Evolutionary conservation across 2,113 vertebrate species (phyloP).

Genomic region (Callipepla californica): DNA sequence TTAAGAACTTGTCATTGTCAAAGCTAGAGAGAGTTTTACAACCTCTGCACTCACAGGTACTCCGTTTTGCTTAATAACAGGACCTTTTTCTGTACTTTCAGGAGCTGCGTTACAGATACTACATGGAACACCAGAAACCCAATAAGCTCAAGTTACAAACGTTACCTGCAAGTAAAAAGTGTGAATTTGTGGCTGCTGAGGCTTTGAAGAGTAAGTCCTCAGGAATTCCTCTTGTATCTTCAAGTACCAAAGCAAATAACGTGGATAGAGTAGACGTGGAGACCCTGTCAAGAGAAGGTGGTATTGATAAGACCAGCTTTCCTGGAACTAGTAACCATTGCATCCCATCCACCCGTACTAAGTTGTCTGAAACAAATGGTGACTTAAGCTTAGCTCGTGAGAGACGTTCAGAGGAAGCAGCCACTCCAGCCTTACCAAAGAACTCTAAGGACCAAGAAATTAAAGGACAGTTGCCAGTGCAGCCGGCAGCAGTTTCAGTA

Average conservation of each 20-base stretch:
- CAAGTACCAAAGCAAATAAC: background rate
- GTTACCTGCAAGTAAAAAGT: constrained; percentile 26
- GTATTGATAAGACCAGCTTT: background rate
- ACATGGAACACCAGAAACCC: constrained; percentile 19
- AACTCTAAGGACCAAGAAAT: background rate
- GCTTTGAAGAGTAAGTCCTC: background rate
- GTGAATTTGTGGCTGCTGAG: background rate
- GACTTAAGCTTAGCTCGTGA: background rate
- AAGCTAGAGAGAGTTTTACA: background rate
- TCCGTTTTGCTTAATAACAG: background rate
- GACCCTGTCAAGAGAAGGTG: background rate
- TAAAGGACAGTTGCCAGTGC: background rate
- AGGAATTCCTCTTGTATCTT: background rate
- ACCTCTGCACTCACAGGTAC: background rate
- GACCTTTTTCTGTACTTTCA: constrained; percentile 29
- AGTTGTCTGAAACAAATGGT: background rate
- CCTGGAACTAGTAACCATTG: background rate
- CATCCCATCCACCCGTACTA: background rate
- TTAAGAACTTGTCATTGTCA: background rate
- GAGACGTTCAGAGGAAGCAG: background rate
- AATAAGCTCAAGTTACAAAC: constrained; percentile 5
- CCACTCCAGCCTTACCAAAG: background rate
- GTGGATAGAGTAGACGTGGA: background rate
- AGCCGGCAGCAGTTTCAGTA: background rate
- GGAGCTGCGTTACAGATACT: constrained; percentile 71